Evolutionary conservation across 2,797 vertebrate species (phyloP).

Genomic region (Distichodus sexfasciatus): DNA sequence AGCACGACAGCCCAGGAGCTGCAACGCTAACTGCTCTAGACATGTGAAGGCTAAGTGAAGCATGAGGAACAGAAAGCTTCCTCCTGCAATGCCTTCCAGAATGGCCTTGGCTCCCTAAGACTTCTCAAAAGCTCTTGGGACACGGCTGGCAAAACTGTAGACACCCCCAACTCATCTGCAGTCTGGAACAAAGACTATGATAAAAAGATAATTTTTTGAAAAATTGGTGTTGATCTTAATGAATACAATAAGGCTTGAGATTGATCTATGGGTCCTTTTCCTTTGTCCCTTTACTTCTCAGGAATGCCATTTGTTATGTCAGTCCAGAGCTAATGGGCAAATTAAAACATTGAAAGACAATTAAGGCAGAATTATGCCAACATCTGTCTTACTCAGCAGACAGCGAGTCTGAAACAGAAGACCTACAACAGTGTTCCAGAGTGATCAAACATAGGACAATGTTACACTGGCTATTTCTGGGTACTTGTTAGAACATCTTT

Average conservation of each 20-base stretch:
- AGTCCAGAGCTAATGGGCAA: not conserved
- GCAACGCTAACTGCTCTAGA: slow-evolving; percentile 69
- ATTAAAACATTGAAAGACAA: not conserved
- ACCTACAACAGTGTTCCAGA: not conserved
- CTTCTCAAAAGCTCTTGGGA: slow-evolving; percentile 38
- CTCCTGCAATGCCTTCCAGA: slow-evolving; percentile 57
- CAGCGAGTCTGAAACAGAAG: not conserved
- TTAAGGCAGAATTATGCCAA: not conserved
- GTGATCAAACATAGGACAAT: not conserved
- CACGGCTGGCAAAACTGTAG: not conserved
- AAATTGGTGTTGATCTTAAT: no score
- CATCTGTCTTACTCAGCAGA: not conserved
- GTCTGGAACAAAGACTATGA: not conserved
- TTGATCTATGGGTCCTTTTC: slow-evolving; percentile 7
- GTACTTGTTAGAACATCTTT: no score
- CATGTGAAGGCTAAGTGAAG: slow-evolving; percentile 75
- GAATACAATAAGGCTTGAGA: not conserved
- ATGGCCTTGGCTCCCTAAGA: slow-evolving; percentile 62
- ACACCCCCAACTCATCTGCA: not conserved
- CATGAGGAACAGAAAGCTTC: slow-evolving; percentile 73
- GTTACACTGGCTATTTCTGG: no score
- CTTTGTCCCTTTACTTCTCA: no score
- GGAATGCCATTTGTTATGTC: no score
- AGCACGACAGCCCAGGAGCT: slow-evolving; percentile 62
- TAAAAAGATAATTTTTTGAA: no score